Base-by-base conservation (phyloP, 1,140 invertebrate species). In the Papilio polytes region DNA sequence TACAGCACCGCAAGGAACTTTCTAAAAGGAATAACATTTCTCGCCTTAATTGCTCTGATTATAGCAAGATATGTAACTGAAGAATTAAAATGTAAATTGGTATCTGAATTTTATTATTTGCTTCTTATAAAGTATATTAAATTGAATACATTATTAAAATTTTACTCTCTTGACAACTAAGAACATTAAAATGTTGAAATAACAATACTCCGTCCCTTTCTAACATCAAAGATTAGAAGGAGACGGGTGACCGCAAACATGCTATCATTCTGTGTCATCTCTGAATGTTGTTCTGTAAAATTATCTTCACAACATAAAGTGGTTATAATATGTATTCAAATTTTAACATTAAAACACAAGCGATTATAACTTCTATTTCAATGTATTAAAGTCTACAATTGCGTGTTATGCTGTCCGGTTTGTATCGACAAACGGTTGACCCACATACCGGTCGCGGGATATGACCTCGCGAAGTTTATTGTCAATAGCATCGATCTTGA, bases 381-480 rank as follows among this genome's bases (percentile, higher is more conserved):
- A 41, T 0, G 2, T 0, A 2, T 3, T 59, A 78, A 15, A 18
- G 74, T 59, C 7, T 12, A 78, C 41, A 56, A 56, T 78, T 18
- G 74, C 26, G 31, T 36, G 18, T 53, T 9, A 8, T 6, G n/a
- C 12, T 10, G 20, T 15, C n/a, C 26, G 36, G 56, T 51, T 78
- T 77, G 51, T 80, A 81, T 53, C 44, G 74, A 76, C 48, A 79
- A 86, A 85, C 85, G 88, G 89, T 90, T 89, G 92, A 87, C 92
- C 91, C 74, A 94, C 90, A 92, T 94, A 89, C 89, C 89, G 90
- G 87, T 86, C 87, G 87, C 83, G 81, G 78, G 88, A 85, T 88
- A 81, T 89, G 89, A 90, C 91, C 90, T 88, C 89, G 82, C 85
- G 86, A 91, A 92, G 91, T 94, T 92, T 91, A 92, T 87, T 91